Base-by-base conservation (phyloP, 2,113 vertebrate species). In the Pteronura brasiliensis region DNA sequence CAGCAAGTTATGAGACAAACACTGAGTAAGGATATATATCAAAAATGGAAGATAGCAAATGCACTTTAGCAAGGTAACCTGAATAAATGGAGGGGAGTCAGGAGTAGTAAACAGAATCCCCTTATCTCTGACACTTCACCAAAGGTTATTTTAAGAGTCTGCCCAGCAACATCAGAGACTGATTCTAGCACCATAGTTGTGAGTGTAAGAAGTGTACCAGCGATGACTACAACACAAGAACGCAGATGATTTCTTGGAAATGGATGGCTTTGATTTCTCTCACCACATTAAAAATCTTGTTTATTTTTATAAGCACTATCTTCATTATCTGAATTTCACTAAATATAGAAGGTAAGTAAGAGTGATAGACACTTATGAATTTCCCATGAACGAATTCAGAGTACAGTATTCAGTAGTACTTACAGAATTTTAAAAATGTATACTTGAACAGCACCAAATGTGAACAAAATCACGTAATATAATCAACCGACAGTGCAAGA, bases 21-120 rank as follows among this genome's bases (percentile, higher is more conserved):
- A 57, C 36, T 72, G 69, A 92, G 39, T 31, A 36, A 76, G 80
- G 55, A 90, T 42, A 72, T 67, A 27, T 12, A 88, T 95, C 92
- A 79, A 31, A 93, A 84, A 59, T 0, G 65, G 80, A 84, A 94
- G 77, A 76, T 14, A 81, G 61, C 61, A 63, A 88, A 67, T n/a
- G 76, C 25, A 65, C 6, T 74, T 65, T 2, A 31, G 42, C 6
- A 49, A 7, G 34, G 23, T 4, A 52, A 52, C 52, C 57, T 55
- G 36, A 47, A 29, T 57, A 55, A 74, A 72, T 12, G 14, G 69
- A 85, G 34, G 93, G 34, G 47, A 77, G 63, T 47, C 57, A 31
- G 63, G 67, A 52, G 42, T 29, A 77, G 65, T 31, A 67, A 88
- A 52, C 31, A 55, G 36, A 34, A 71, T 76, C 13, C 42, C 18